Base-by-base conservation (phyloP, 2,797 vertebrate species). In the Petrocephalus sullivani region DNA sequence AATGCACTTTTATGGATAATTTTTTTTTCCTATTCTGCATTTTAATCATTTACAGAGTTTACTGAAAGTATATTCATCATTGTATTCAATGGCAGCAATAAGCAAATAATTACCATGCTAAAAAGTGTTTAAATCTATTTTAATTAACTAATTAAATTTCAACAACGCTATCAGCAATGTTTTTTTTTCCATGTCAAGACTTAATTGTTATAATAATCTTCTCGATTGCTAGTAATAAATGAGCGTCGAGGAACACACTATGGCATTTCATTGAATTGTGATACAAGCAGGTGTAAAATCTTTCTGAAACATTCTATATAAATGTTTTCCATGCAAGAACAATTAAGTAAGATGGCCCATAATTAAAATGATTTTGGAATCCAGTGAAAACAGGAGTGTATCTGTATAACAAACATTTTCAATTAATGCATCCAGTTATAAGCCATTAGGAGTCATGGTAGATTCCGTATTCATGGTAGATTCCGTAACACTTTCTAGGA, bases 81-180 rank as follows among this genome's bases (percentile, higher is more conserved):
- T 21, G n/a, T 41, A 61, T 83, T 51, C 10, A 61, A 23, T 88
- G 56, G 87, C 16, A 21, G n/a, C 37, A 83, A 88, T 28, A 87
- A 83, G 19, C 56, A 88, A 49, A 60, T 33, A 56, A 60, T 78
- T 83, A 49, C 9, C 78, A 60, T 81, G 41, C 21, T 78, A 87
- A 86, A 81, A 81, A 57, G 54, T 57, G 53, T 85, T 56, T 83
- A 88, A 83, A 61, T 60, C 54, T 23, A 23, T 82, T 57, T 61
- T 49, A 88, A 83, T 88, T 88, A 23, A 88, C 75, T 41, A 49
- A 88, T 88, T 88, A 49, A 60, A 23, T 12, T 23, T 83, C 33
- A 83, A 28, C 56, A 28, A 1, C 21, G n/a, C 75, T 60, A 83
- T 81, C 37, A 67, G 8, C 86, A 14, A 64, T 33, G 19, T 23